These are phyloP conservation scores for Albula glossodonta DNA, from an alignment of 2,113 vertebrate genomes.

Conservation along the genomic window DNA sequence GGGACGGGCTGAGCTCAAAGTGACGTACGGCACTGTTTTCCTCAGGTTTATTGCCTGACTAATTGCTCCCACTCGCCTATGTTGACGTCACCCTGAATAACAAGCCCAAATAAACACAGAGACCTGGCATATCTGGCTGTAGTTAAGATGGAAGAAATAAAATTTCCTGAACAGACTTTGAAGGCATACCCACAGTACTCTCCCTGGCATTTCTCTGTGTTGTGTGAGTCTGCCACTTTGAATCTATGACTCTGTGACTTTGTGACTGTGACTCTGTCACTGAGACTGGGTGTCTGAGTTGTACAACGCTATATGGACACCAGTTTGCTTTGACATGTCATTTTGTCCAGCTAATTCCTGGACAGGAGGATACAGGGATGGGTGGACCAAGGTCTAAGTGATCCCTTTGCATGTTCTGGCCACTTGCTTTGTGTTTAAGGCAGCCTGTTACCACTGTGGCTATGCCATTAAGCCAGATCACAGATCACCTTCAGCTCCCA, in stretches of 20 bases:
- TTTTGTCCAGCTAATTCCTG: too few relatives aligned
- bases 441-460: neutral
- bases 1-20: slow-evolving; percentile 45
- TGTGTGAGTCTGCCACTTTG: too few relatives aligned
- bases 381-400: neutral
- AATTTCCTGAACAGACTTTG: neutral
- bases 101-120: slow-evolving; percentile 43
- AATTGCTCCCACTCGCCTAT: slow-evolving; percentile 58
- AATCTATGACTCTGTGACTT: too few relatives aligned
- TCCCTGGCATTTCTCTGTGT: neutral
- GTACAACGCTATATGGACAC: too few relatives aligned
- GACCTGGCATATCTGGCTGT: slow-evolving; percentile 6
- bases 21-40: slow-evolving; percentile 47
- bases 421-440: neutral
- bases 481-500: too few relatives aligned
- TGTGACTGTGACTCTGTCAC: too few relatives aligned
- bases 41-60: slow-evolving; percentile 65
- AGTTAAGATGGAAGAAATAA: slow-evolving; percentile 23
- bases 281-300: too few relatives aligned
- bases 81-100: slow-evolving; percentile 54
- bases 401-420: too few relatives aligned
- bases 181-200: neutral
- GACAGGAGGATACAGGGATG: neutral
- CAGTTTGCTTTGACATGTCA: too few relatives aligned
- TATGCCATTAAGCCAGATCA: neutral